Conservation (phyloP, 2,113 vertebrate genomes). For the Mirza zaza region DNA sequence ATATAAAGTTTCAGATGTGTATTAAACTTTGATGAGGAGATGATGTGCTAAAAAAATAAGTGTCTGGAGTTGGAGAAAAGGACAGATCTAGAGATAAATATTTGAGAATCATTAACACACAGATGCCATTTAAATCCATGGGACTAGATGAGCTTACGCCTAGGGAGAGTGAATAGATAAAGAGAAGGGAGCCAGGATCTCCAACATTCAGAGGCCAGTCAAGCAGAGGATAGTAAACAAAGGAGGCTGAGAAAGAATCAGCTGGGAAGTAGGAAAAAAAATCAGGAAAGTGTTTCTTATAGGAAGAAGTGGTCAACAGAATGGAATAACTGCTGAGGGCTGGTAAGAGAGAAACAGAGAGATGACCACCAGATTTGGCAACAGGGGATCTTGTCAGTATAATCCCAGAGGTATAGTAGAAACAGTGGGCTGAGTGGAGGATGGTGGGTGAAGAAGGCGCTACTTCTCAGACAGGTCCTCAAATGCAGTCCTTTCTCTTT, state of each 20-base stretch:
- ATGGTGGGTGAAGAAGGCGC: neutral
- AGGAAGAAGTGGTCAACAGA: neutral
- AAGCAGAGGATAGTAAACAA: neutral
- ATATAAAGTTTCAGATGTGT: neutral
- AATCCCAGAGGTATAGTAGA: neutral
- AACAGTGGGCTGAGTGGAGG: neutral
- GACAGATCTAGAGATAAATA: slow-evolving; percentile 23
- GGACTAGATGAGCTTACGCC: neutral
- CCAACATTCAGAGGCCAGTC: neutral
- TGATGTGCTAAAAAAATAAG: neutral
- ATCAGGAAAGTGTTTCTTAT: neutral
- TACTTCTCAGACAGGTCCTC: neutral
- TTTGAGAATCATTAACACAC: neutral
- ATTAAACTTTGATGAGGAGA: neutral
- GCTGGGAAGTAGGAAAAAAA: neutral
- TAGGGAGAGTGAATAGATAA: neutral
- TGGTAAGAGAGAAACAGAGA: neutral
- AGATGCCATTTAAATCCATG: slow-evolving; percentile 21
- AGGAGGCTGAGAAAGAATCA: neutral
- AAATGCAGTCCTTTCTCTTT: neutral
- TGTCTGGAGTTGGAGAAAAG: neutral
- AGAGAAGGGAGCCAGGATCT: neutral
- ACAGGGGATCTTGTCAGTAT: neutral
- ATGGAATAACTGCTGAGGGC: neutral
- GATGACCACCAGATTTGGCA: neutral